Evolutionary conservation across 2,797 vertebrate genomes (phyloP), one percentile per base, ranked within the genome.

Genomic region (Amphiprion clarkii): DNA sequence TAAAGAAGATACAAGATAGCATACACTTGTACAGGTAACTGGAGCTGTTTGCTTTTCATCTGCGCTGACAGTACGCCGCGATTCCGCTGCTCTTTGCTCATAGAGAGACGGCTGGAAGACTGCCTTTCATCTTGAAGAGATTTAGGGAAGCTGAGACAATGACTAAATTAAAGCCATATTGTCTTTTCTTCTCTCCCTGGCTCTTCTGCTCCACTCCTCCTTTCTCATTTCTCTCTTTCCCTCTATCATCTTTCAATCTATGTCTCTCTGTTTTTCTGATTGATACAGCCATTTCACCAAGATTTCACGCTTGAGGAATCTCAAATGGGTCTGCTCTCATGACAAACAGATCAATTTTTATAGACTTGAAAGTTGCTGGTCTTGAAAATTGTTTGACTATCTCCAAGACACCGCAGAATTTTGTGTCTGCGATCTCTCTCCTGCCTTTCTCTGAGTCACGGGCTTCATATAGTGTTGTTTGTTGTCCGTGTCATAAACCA

Each of bases 281-380:
- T 94, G 94, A 95, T 95, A 93, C 92, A 93, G 88, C 92, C 87
- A 94, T 94, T 94, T 93, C 92, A 84, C 88, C 57, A 93, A 94
- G 93, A 95, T 95, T 95, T 95, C 93, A 95, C 78, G 93, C 92
- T 89, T 62, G 88, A 93, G 84, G 77, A 90, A 91, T 86, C 91
- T 90, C 89, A 95, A 95, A 95, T 95, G 91, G 92, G 81, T 93
- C 92, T 85, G 82, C 88, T 94, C 92, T 92, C 93, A 92, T 88
- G 93, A 95, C 93, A 96, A 95, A 95, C 93, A 95, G 93, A 95
- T 95, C 93, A 89, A 95, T 96, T 95, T 93, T 94, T 95, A 95
- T 95, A 93, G 93, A 95, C 92, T 94, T 91, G 85, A 94, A 95
- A 95, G 93, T 94, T 94, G 93, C 93, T 95, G 94, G 93, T 94